Conservation (phyloP, 2,888 invertebrate species). For the Hydropsyche betteni region DNA sequence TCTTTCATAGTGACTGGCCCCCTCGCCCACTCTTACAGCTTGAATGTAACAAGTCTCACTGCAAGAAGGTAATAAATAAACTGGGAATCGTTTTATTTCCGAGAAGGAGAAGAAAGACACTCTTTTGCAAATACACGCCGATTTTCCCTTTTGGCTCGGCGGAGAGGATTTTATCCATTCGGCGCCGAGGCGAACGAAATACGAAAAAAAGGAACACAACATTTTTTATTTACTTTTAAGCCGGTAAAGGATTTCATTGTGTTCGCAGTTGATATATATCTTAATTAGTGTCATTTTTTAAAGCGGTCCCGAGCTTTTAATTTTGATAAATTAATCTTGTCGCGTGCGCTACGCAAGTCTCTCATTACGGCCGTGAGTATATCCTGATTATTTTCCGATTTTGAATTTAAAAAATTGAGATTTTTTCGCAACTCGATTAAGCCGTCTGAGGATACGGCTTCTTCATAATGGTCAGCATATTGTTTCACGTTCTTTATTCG, state of each 20-base stretch:
- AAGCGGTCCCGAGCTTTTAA: slow-evolving; percentile 24
- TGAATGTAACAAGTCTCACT: slow-evolving; percentile 41
- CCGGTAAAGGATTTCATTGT: slow-evolving; percentile 14
- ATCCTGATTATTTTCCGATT: slow-evolving; percentile 2
- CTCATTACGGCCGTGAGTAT: slow-evolving; percentile 10
- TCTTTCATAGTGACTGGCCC: neutral
- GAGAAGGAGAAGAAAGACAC: slow-evolving; percentile 7
- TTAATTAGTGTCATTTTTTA: slow-evolving; percentile 31
- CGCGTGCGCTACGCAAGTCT: slow-evolving; percentile 7
- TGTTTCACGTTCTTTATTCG: slow-evolving; percentile 9
- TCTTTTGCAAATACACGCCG: slow-evolving; percentile 30
- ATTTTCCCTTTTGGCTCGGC: neutral
- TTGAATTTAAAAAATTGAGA: too few species aligned
- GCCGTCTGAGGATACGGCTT: neutral
- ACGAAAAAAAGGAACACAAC: too few species aligned
- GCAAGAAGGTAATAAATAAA: slow-evolving; percentile 41
- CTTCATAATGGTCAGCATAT: neutral
- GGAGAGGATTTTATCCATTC: neutral
- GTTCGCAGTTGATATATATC: slow-evolving; percentile 28
- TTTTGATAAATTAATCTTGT: slow-evolving; percentile 30
- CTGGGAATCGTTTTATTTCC: slow-evolving; percentile 31
- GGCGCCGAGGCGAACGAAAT: neutral
- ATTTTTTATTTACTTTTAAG: slow-evolving; percentile 2
- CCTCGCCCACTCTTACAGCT: neutral
- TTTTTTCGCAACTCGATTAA: too few species aligned